phyloP scores from a whole-genome alignment of 2,113 vertebrate genomes.

The Mionectes macconnelli region DNA sequence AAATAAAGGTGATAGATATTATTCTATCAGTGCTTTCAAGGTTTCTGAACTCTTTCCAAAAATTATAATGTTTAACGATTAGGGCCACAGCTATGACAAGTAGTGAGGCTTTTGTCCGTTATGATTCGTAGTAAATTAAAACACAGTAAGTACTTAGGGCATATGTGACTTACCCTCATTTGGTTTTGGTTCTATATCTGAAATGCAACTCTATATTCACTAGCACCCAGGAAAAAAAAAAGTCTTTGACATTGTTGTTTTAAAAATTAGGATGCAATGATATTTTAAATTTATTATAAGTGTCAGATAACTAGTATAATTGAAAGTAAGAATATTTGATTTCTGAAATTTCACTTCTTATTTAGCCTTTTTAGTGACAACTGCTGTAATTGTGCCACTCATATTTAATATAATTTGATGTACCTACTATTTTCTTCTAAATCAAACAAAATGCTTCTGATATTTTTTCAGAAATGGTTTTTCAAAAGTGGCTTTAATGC shows the following conservation, averaged over 20 bases:
- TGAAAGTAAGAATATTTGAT: background rate
- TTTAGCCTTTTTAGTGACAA: background rate
- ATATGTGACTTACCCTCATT: background rate
- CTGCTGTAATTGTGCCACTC: background rate
- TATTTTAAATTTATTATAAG: background rate
- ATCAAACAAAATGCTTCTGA: background rate
- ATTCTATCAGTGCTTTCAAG: background rate
- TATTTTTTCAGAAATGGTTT: background rate
- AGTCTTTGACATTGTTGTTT: background rate
- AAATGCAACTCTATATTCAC: background rate
- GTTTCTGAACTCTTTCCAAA: background rate
- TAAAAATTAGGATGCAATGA: background rate
- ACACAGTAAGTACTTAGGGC: background rate
- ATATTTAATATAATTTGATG: background rate
- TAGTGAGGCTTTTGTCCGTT: background rate
- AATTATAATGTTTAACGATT: background rate
- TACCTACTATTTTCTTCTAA: background rate
- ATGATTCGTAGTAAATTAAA: background rate
- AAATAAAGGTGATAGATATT: background rate
- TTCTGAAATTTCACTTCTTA: background rate
- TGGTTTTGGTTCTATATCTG: background rate
- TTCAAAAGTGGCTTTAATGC: background rate
- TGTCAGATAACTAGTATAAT: background rate
- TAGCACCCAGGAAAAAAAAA: background rate
- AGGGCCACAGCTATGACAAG: background rate